Evolutionary conservation across 2,888 invertebrate species (phyloP).

Genomic region (Ophraella communa): DNA sequence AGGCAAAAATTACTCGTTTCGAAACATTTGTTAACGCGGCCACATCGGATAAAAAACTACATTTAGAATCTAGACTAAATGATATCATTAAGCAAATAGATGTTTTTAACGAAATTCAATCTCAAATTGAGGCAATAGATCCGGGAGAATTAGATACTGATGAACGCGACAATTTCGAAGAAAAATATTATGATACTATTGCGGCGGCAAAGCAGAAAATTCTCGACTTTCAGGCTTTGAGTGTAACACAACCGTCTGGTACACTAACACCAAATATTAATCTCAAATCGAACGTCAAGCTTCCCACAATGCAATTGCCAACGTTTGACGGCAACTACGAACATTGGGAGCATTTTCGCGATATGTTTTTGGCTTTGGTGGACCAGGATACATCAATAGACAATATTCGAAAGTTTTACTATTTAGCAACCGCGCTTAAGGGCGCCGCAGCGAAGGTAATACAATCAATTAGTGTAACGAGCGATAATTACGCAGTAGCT

Average conservation of each 20-base stretch:
- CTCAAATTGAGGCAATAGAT: neutral
- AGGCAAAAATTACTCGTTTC: neutral
- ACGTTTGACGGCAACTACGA: neutral
- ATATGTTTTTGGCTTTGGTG: slow-evolving; percentile 5
- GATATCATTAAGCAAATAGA: neutral
- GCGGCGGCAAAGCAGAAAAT: neutral
- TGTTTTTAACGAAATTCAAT: neutral
- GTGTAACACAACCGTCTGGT: neutral
- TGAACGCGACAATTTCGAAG: neutral
- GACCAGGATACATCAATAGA: neutral
- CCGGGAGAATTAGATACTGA: neutral
- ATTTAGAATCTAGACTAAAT: neutral
- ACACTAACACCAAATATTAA: neutral
- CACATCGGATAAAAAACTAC: neutral
- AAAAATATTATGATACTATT: neutral
- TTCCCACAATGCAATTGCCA: neutral
- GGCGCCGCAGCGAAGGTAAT: neutral
- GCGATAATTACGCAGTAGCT: neutral
- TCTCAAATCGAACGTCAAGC: neutral
- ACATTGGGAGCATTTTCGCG: slow-evolving; percentile 1
- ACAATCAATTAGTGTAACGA: neutral
- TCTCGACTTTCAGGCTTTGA: too few species aligned
- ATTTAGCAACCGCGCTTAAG: neutral
- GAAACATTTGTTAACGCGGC: neutral
- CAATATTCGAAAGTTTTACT: neutral